Conservation (phyloP, 2,113 vertebrate species). For the Megaptera novaeangliae region DNA sequence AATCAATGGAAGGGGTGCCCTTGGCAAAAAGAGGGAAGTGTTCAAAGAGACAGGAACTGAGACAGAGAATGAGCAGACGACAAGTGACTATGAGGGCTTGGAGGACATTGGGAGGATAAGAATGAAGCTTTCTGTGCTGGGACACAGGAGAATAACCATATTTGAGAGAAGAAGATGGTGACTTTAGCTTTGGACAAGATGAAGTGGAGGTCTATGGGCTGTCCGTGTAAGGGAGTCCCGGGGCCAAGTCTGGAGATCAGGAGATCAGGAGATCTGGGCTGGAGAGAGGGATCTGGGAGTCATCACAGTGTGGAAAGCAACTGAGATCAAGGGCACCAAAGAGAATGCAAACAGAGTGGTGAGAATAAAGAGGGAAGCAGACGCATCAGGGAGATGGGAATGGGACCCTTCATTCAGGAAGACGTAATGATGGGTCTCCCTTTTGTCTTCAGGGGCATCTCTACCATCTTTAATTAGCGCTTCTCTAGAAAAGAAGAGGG, state of each 20-base stretch:
- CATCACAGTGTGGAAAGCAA: background rate
- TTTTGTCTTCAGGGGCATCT: background rate
- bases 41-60: background rate
- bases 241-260: background rate
- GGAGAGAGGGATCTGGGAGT: background rate
- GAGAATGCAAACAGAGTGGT: background rate
- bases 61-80: background rate
- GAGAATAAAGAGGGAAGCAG: background rate
- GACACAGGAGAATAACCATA: background rate
- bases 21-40: background rate
- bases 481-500: background rate
- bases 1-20: background rate
- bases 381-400: background rate
- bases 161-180: background rate
- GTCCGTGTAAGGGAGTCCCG: rapidly evolving
- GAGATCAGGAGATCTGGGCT: background rate
- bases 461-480: background rate
- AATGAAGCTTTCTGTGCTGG: background rate
- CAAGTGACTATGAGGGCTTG: background rate
- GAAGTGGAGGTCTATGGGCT: background rate
- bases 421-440: background rate
- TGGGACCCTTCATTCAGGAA: background rate
- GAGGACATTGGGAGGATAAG: background rate
- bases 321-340: background rate
- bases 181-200: background rate